Percentiles rank a stretch among this genome's conserved stretches.
These are phyloP conservation scores for Reticulitermes lucifugus DNA, from an alignment of 2,888 invertebrate genomes.

Conservation along the genomic window DNA sequence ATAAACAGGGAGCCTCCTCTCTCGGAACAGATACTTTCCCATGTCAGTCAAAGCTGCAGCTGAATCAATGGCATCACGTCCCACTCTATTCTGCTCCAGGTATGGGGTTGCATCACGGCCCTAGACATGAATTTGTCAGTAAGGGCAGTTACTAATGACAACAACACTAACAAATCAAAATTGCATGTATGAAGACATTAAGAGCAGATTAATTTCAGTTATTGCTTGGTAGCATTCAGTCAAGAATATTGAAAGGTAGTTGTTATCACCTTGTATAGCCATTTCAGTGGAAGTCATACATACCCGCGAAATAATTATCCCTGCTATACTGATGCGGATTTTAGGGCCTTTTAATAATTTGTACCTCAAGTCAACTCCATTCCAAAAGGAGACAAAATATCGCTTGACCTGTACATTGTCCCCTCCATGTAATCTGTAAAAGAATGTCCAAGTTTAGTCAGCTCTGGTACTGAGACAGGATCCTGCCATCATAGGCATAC, in stretches of 20 bases:
- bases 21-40: slow-evolving; percentile 97
- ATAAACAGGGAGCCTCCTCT: slow-evolving; percentile 92
- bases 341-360: slow-evolving; percentile 91
- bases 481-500: no score
- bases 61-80: slow-evolving; percentile 93
- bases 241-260: neutral
- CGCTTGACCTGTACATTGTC: slow-evolving; percentile 89
- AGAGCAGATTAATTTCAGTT: no score
- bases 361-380: slow-evolving; percentile 93
- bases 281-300: slow-evolving; percentile 61
- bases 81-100: slow-evolving; percentile 92
- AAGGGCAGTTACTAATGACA: neutral
- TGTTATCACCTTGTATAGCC: neutral
- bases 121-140: slow-evolving; percentile 7
- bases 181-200: no score
- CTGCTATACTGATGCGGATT: slow-evolving; percentile 93
- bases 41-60: slow-evolving; percentile 95
- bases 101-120: slow-evolving; percentile 77
- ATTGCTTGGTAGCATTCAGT: no score
- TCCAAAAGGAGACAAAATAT: slow-evolving; percentile 96
- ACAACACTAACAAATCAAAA: no score
- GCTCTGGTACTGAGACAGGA: neutral
- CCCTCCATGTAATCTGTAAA: slow-evolving; percentile 75
- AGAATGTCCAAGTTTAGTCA: neutral
- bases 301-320: slow-evolving; percentile 95